These are phyloP conservation scores for Enteromius paludinosus DNA, from an alignment of 2,797 vertebrate genomes.

Conservation along the genomic window DNA sequence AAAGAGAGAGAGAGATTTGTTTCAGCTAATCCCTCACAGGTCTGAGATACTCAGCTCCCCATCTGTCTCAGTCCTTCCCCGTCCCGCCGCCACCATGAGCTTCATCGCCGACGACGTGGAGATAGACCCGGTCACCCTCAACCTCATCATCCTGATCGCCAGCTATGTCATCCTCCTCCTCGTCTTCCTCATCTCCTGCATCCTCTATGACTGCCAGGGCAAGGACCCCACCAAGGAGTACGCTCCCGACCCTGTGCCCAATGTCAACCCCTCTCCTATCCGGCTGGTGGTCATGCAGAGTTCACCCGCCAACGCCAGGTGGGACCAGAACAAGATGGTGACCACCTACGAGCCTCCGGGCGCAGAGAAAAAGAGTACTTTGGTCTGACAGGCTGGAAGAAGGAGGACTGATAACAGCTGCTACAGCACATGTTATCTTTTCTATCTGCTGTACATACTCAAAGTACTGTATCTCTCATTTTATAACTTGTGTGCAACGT, in stretches of 20 bases:
- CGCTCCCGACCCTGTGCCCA: constrained; percentile 77
- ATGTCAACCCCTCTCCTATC: constrained; percentile 83
- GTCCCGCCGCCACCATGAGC: constrained; percentile 69
- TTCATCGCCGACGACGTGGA: constrained; percentile 85
- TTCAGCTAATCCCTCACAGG: constrained; percentile 25
- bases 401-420: neutral
- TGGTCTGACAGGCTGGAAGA: constrained; percentile 70
- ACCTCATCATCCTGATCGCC: constrained; percentile 92
- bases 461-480: neutral
- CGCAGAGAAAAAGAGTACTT: constrained; percentile 79
- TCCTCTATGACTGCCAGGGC: constrained; percentile 95
- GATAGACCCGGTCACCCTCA: constrained; percentile 96
- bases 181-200: constrained; percentile 95
- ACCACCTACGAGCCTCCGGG: constrained; percentile 70
- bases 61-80: constrained; percentile 28
- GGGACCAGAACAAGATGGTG: constrained; percentile 75
- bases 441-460: constrained; percentile 31
- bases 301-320: constrained; percentile 71
- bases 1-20: constrained; percentile 24
- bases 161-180: constrained; percentile 95
- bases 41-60: constrained; percentile 43
- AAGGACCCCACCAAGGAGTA: constrained; percentile 95
- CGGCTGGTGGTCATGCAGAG: constrained; percentile 89
- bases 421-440: constrained; percentile 46
- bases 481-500: constrained; percentile 12